Percentiles rank a stretch among this genome's conserved stretches.
Conservation (phyloP, 1,140 invertebrate species). For the Drosophila sproati region DNA sequence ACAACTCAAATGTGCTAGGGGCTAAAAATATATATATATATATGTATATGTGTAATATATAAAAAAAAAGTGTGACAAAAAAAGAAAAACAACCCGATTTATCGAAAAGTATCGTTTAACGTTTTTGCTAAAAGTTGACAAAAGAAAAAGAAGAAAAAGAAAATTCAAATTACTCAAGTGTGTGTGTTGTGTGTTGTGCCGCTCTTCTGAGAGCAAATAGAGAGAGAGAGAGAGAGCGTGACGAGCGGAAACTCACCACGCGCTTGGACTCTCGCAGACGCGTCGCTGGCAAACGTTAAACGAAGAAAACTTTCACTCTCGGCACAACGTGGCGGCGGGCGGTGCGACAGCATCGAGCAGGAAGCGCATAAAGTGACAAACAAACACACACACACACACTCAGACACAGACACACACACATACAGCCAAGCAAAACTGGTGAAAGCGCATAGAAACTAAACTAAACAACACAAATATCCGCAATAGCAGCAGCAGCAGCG, state of each 20-base stretch:
- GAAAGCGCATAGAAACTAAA: slow-evolving; percentile 46
- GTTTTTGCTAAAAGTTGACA: slow-evolving; percentile 2
- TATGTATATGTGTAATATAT: not conserved
- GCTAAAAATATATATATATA: not conserved
- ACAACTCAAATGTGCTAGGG: slow-evolving; percentile 23
- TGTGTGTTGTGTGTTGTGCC: slow-evolving; percentile 11
- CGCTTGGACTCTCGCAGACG: slow-evolving; percentile 2
- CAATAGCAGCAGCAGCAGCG: slow-evolving; percentile 44
- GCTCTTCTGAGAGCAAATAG: not conserved
- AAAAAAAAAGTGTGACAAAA: slow-evolving; percentile 12
- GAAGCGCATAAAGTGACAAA: slow-evolving; percentile 77
- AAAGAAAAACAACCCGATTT: not conserved
- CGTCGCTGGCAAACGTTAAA: slow-evolving; percentile 25
- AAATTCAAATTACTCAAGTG: slow-evolving; percentile 15
- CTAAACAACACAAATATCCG: slow-evolving; percentile 52
- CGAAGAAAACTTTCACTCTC: slow-evolving; percentile 72
- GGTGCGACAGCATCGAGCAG: slow-evolving; percentile 65
- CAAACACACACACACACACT: slow-evolving; percentile 29
- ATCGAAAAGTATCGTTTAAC: slow-evolving; percentile 26
- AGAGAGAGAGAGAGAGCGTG: slow-evolving; percentile 20
- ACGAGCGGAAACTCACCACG: slow-evolving; percentile 38
- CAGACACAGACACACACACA: slow-evolving; percentile 19
- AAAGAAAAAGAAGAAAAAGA: slow-evolving; percentile 40
- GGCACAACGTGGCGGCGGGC: slow-evolving; percentile 75
- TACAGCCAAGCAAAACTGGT: slow-evolving; percentile 16